Percentiles rank a stretch among this genome's conserved stretches.
phyloP scores from a whole-genome alignment of 23 tunicate genomes.

The Aplidium turbinatum region DNA sequence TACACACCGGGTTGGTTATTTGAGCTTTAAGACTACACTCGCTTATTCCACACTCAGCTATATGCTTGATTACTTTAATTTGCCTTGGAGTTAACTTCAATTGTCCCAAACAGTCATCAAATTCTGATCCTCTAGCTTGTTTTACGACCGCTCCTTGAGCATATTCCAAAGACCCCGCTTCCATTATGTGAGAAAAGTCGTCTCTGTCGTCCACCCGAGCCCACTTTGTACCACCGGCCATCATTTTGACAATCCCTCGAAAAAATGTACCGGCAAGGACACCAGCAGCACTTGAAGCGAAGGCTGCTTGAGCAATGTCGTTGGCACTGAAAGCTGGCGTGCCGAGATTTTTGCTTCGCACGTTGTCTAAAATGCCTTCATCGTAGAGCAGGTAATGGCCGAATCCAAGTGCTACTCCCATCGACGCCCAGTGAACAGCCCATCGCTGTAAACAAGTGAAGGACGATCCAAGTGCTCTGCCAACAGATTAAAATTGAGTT shows the following conservation, averaged over 20 bases:
- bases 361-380: slow-evolving; percentile 18
- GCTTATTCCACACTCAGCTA: slow-evolving; percentile 41
- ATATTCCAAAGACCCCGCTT: slow-evolving; percentile 27
- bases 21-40: slow-evolving; percentile 41
- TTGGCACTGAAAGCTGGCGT: slow-evolving; percentile 23
- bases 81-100: slow-evolving; percentile 46
- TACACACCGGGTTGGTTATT: slow-evolving; percentile 12
- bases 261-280: slow-evolving; percentile 34
- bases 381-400: slow-evolving; percentile 60
- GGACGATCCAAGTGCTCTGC: slow-evolving; percentile 68
- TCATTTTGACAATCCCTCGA: not conserved
- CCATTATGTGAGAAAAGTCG: slow-evolving; percentile 68
- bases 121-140: slow-evolving; percentile 6
- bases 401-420: slow-evolving; percentile 38
- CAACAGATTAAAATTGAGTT: not conserved
- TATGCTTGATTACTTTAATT: slow-evolving; percentile 52
- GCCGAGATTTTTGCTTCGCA: not conserved
- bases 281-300: slow-evolving; percentile 34
- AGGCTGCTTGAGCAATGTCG: slow-evolving; percentile 50
- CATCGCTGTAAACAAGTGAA: slow-evolving; percentile 65
- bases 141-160: slow-evolving; percentile 71
- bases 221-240: slow-evolving; percentile 39
- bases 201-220: slow-evolving; percentile 78
- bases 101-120: slow-evolving; percentile 44
- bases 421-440: slow-evolving; percentile 51